These are phyloP conservation scores for Odocoileus hemionus DNA, from an alignment of 2,113 vertebrate species.

Conservation along the genomic window DNA sequence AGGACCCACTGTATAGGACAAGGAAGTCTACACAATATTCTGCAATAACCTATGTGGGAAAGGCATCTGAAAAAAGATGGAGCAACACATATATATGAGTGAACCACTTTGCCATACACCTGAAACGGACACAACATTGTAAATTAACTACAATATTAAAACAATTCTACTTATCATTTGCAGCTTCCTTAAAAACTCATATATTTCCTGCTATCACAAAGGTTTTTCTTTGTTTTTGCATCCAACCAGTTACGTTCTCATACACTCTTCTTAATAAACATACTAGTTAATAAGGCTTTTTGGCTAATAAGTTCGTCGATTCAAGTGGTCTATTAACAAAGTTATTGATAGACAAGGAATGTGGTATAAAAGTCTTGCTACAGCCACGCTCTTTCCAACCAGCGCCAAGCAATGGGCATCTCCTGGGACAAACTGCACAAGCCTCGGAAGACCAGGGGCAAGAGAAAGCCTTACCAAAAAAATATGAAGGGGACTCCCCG, in stretches of 20 bases:
- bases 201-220: not conserved
- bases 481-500: not conserved
- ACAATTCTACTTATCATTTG: not conserved
- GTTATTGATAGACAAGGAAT: not conserved
- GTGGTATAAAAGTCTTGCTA: not conserved
- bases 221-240: not conserved
- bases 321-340: not conserved
- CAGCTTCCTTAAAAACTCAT: not conserved
- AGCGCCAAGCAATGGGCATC: rapidly evolving
- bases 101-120: not conserved
- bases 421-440: not conserved
- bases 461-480: not conserved
- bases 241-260: not conserved
- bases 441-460: not conserved
- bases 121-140: not conserved
- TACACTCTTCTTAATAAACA: not conserved
- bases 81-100: rapidly evolving
- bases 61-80: not conserved
- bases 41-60: not conserved
- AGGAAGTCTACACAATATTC: not conserved
- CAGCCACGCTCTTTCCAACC: not conserved
- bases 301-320: not conserved
- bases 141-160: not conserved
- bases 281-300: not conserved
- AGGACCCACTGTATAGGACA: not conserved